phyloP scores from a whole-genome alignment of 2,113 vertebrate species.

The Daubentonia madagascariensis region DNA sequence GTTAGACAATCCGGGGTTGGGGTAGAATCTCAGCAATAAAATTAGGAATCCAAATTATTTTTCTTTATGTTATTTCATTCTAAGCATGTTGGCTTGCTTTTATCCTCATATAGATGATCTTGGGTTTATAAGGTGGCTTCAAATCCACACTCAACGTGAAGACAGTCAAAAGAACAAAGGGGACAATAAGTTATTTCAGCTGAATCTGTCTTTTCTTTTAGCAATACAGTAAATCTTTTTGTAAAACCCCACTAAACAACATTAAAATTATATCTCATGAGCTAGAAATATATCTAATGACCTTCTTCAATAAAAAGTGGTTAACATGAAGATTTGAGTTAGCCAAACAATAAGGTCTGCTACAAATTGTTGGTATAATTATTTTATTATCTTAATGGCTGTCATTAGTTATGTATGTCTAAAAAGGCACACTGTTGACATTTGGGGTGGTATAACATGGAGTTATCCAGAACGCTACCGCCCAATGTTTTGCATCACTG shows the following conservation, averaged over 20 bases:
- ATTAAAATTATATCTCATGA: neutral
- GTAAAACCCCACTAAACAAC: neutral
- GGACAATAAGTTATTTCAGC: neutral
- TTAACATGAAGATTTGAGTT: neutral
- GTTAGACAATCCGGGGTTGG: neutral
- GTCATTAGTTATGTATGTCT: neutral
- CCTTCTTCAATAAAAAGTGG: neutral
- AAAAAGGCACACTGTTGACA: neutral
- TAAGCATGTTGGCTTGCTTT: neutral
- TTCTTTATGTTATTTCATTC: neutral
- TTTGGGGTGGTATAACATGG: neutral
- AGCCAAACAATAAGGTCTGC: neutral
- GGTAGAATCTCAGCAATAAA: neutral
- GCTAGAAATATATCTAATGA: neutral
- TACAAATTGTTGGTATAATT: neutral
- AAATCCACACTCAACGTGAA: neutral
- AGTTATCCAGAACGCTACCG: neutral
- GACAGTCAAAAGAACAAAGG: neutral
- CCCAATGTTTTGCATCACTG: neutral
- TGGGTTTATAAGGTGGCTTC: neutral
- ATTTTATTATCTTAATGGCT: neutral
- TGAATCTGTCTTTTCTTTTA: neutral
- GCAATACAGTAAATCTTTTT: neutral
- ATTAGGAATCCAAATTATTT: neutral
- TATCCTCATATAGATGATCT: neutral